Base-by-base conservation (phyloP, 1,140 invertebrate genomes). In the Phocides pigmalion region DNA sequence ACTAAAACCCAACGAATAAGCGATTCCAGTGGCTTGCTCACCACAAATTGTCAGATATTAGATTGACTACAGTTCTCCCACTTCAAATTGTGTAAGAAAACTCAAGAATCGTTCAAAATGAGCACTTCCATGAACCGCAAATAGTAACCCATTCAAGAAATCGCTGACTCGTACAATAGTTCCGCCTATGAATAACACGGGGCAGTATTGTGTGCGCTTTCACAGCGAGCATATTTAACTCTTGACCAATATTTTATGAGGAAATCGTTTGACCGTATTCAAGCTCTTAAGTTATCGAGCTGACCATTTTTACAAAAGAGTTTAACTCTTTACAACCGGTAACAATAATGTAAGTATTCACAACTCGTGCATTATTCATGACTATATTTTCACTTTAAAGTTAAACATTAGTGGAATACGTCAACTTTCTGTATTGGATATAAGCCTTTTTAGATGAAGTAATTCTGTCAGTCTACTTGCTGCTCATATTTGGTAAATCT, bases 121-220 rank as follows among this genome's bases (percentile, higher is more conserved):
- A 59, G 28, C 28, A 47, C 56, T 59, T 22, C 42, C 32, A 47
- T 59, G 42, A 59, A 47, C 42, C 42, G 47, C 54, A 46, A 58
- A 58, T 58, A 58, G 54, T 58, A 46, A 46, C 54, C 22, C 54
- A 58, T 58, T 58, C 54, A 41, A 44, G 54, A 46, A 58, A 58
- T 58, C 54, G 54, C 54, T 58, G 54, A 58, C 41, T 58, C 5
- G 54, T 58, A 46, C 54, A 22, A 58, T 58, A 44, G 54, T 58
- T 58, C 54, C 15, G 22, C 39, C 54, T 56, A 28, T 56, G 39
- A 16, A 58, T 58, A 44, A 56, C 15, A 58, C 14, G 54, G 25
- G 41, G 4, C 8, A 6, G 15, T 58, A 46, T 32, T 46, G 22
- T 4, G 41, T n/a, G 54, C 54, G 22, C 32, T 58, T 46, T 11